Conservation (phyloP, 2,888 invertebrate species). For the Cephus runcator region DNA sequence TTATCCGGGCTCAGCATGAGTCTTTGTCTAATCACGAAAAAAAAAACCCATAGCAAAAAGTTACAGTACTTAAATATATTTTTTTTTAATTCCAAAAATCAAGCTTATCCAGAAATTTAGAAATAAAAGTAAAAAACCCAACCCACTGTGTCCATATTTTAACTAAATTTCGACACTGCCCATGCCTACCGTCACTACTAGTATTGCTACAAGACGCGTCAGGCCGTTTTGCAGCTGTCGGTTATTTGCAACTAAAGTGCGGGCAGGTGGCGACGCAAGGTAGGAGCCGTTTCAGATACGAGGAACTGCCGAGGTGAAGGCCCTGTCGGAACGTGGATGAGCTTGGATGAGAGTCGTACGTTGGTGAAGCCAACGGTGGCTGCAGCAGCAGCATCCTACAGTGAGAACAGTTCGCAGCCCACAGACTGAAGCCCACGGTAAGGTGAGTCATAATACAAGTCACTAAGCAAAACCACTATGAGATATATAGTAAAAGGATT, state of each 20-base stretch:
- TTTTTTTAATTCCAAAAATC: no score
- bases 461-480: neutral
- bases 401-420: neutral
- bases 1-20: no score
- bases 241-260: constrained; percentile 2
- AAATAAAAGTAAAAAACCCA: no score
- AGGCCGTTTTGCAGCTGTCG: neutral
- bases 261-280: neutral
- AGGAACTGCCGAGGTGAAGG: neutral
- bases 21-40: no score
- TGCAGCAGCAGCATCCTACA: neutral
- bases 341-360: neutral
- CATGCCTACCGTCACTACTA: neutral
- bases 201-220: neutral
- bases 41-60: no score
- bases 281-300: neutral
- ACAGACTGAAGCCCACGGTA: neutral
- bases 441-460: neutral
- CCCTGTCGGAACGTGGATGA: neutral
- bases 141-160: neutral
- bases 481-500: neutral
- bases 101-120: no score
- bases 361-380: neutral
- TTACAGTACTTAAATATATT: no score
- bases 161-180: neutral